phyloP scores from a whole-genome alignment of 2,113 vertebrate genomes.

The Nothobranchius kuhntae region DNA sequence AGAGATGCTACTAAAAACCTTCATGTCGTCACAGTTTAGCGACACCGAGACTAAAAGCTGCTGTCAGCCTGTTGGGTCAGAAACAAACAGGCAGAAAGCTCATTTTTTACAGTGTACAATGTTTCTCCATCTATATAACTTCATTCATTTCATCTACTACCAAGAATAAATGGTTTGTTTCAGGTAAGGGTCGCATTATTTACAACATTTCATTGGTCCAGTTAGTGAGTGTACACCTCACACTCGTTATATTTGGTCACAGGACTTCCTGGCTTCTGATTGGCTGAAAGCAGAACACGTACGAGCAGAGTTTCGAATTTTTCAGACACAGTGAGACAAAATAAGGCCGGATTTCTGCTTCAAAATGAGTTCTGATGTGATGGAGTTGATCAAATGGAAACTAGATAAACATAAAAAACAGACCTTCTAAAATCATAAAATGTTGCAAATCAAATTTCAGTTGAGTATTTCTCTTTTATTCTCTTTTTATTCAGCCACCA shows the following conservation, averaged over 20 bases:
- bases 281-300: not conserved
- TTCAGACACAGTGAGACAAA: constrained; percentile 4
- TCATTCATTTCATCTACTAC: constrained; percentile 21
- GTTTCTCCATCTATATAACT: constrained; percentile 5
- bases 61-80: not conserved
- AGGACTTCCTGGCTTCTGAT: not conserved
- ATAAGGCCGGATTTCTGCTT: constrained; percentile 8
- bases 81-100: constrained; percentile 2
- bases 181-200: constrained; percentile 20
- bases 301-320: not conserved
- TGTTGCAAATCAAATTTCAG: no score
- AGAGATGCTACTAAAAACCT: not conserved
- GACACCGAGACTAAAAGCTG: not conserved
- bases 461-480: not conserved
- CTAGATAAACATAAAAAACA: not conserved
- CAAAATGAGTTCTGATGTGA: not conserved
- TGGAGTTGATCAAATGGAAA: not conserved
- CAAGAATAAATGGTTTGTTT: constrained; percentile 6
- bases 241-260: constrained; percentile 19
- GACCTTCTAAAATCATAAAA: no score
- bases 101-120: not conserved
- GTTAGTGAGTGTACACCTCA: constrained; percentile 2
- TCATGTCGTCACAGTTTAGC: not conserved
- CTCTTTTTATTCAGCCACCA: not conserved
- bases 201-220: constrained; percentile 32